Base-by-base conservation (phyloP, 2,888 invertebrate genomes). In the Eupithecia dodoneata region DNA sequence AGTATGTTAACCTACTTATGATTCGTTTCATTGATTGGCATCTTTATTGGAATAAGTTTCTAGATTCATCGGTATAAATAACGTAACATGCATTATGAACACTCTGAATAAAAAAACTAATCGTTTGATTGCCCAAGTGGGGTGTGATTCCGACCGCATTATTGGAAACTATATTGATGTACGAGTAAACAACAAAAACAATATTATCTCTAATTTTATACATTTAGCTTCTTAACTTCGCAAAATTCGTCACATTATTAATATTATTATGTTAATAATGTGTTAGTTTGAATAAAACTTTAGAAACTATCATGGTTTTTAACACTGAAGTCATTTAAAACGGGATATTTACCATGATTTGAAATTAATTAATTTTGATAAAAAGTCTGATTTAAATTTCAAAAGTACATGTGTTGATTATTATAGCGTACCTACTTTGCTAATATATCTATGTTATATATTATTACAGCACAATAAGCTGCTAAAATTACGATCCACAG, bases 121-220 rank as follows among this genome's bases (percentile, higher is more conserved):
- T 18, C 59, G 59, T 59, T 18, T 59, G 59, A 59, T 59, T 59
- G 10, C 59, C 59, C 59, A 59, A 59, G 55, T 55, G 55, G n/a
- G 55, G 9, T 59, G 18, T 59, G 59, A 59, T 59, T 59, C 18
- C 59, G 15, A 59, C 59, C 6, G 55, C 55, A 55, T 55, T 55
- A 55, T 55, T 55, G 55, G 15, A 55, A 55, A n/a, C 55, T 7
- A 15, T 52, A 52, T 55, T 6, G n/a, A 7, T 55, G 55, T 55
- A 44, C 30, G 30, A 30, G 1, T 30, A n/a, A 7, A 7, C n/a
- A n/a, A n/a, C n/a, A 55, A 55, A 7, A 6, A n/a, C 55, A 55
- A 55, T n/a, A n/a, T 52, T 52, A 15, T 15, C 4, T 52, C 15
- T n/a, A 55, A 15, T 15, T 5, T 52, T 15, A 15, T 15, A 4